A percentile compares a stretch with the other conserved stretches of the same genome.
Conservation (phyloP, 2,888 invertebrate species). For the Euspilapteryx auroguttella region DNA sequence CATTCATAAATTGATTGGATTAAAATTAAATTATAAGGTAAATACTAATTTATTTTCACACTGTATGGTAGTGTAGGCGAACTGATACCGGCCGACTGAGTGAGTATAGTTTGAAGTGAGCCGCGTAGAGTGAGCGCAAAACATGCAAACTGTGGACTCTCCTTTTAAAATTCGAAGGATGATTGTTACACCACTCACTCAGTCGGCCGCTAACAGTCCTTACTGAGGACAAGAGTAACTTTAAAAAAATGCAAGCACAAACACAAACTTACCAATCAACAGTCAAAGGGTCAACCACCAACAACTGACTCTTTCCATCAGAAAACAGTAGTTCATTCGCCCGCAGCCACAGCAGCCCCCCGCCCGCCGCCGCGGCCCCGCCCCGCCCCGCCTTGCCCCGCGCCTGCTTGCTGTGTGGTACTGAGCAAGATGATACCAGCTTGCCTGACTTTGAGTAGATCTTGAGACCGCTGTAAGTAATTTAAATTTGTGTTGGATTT, state of each 20-base stretch:
- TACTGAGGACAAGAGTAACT: too few relatives aligned
- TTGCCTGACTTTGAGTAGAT: constrained; percentile 70
- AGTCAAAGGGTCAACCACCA: constrained; percentile 62
- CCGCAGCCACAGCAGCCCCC: constrained; percentile 63
- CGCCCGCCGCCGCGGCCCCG: constrained; percentile 24
- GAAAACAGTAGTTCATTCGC: constrained; percentile 57
- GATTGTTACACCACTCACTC: too few relatives aligned
- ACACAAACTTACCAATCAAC: constrained; percentile 30
- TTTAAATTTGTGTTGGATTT: not conserved
- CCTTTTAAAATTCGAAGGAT: too few relatives aligned
- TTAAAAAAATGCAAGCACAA: too few relatives aligned
- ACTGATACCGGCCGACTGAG: too few relatives aligned
- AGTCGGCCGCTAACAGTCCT: too few relatives aligned
- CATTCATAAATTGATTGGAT: too few relatives aligned
- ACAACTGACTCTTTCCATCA: constrained; percentile 63
- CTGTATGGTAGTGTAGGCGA: too few relatives aligned
- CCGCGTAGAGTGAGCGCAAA: too few relatives aligned
- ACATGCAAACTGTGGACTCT: too few relatives aligned
- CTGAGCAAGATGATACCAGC: constrained; percentile 22
- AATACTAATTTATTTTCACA: not conserved
- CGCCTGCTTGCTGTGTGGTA: constrained; percentile 14
- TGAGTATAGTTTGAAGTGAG: too few relatives aligned
- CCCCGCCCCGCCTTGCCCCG: constrained; percentile 11
- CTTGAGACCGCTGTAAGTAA: constrained; percentile 46
- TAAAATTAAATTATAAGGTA: not conserved